Evolutionary conservation across 1,140 invertebrate species (phyloP).

Genomic region (Brachionus asplanchnoidis): DNA sequence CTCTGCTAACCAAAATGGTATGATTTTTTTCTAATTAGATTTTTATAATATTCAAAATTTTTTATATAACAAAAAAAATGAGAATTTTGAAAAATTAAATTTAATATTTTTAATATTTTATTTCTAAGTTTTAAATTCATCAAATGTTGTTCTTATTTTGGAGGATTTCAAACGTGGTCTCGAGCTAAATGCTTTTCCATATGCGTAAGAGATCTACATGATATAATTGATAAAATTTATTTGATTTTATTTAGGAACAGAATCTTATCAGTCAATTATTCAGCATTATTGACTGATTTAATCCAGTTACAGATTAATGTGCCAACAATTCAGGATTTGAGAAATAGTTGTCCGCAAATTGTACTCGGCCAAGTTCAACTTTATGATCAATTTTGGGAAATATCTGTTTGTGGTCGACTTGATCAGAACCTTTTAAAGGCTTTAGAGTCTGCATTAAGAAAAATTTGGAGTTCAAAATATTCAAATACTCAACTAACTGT

Average conservation of each 20-base stretch:
- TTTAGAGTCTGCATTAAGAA: neutral
- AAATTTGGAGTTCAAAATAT: neutral
- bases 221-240: neutral
- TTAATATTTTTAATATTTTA: neutral
- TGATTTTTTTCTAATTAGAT: neutral
- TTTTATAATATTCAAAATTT: no score
- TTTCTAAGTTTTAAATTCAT: neutral
- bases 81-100: no score
- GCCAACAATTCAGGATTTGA: neutral
- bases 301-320: neutral
- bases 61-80: no score
- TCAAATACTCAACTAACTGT: neutral
- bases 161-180: neutral
- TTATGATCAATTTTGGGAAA: constrained; percentile 13
- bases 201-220: neutral
- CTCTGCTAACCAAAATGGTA: neutral
- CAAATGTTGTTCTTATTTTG: neutral
- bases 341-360: neutral
- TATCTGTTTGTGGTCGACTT: neutral
- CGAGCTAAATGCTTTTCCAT: neutral
- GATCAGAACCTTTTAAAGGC: neutral
- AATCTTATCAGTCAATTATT: neutral
- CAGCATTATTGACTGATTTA: neutral
- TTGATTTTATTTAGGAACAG: neutral
- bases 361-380: neutral